Evolutionary conservation across 2,797 vertebrate species (phyloP).

Genomic region (Hypotaenidia philippensis): DNA sequence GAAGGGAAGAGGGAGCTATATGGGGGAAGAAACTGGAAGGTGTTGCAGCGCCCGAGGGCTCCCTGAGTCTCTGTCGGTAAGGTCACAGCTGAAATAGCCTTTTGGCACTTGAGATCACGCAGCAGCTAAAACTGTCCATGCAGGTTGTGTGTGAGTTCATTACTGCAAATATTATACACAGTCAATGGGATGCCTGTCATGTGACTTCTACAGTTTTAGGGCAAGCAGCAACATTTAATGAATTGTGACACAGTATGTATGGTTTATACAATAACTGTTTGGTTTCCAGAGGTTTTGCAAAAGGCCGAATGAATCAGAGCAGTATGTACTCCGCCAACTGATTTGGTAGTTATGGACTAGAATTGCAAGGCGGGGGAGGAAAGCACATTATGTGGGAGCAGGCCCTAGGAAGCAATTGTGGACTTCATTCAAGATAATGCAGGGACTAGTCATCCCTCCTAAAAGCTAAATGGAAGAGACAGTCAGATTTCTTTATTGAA

Average conservation of each 20-base stretch:
- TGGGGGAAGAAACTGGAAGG: not conserved
- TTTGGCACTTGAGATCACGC: not conserved
- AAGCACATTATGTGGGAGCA: not conserved
- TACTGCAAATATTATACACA: not conserved
- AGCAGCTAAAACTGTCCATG: not conserved
- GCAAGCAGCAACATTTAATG: not conserved
- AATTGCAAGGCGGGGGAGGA: not conserved
- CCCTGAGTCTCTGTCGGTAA: not conserved
- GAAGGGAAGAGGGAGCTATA: not conserved
- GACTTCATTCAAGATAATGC: not conserved
- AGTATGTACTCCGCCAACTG: not conserved
- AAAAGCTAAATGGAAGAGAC: conserved; percentile 20
- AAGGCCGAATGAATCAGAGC: not conserved
- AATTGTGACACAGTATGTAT: not conserved
- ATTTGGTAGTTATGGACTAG: not conserved
- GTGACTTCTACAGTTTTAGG: not conserved
- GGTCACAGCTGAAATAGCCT: not conserved
- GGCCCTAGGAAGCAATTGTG: not conserved
- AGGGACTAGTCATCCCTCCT: not conserved
- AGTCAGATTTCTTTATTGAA: not conserved
- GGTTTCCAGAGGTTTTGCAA: not conserved
- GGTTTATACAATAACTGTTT: not conserved
- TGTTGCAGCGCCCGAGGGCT: not conserved
- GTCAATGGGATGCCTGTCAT: not conserved
- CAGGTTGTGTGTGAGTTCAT: not conserved